Percentiles rank a stretch among this genome's conserved stretches.
phyloP scores from a whole-genome alignment of 2,888 invertebrate genomes.

The Drosophila vallismaia region DNA sequence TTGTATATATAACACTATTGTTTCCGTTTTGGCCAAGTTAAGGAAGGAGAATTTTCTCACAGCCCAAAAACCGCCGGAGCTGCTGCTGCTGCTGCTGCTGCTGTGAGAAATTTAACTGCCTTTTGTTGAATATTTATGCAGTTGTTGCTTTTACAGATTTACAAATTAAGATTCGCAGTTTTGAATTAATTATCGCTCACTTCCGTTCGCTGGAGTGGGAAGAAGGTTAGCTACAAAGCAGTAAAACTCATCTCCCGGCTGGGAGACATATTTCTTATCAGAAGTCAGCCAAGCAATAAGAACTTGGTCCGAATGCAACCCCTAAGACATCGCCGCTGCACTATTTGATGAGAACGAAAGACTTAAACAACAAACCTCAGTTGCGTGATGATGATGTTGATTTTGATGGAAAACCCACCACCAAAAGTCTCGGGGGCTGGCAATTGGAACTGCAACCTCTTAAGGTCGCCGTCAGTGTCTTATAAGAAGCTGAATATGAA shows the following conservation, averaged over 20 bases:
- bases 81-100: conserved; percentile 29
- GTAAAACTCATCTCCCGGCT: conserved; percentile 54
- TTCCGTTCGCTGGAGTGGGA: conserved; percentile 55
- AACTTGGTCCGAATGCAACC: conserved; percentile 28
- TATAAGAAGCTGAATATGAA: conserved; percentile 78
- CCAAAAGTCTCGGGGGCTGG: conserved; percentile 49
- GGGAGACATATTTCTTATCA: conserved; percentile 62
- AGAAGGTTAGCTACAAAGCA: conserved; percentile 23
- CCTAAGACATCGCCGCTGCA: conserved; percentile 26
- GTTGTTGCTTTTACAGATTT: conserved; percentile 64
- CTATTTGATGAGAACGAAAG: conserved; percentile 60
- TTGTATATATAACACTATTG: conserved; percentile 59
- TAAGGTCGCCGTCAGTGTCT: conserved; percentile 59
- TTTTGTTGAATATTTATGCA: conserved; percentile 73
- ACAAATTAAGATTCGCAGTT: conserved; percentile 73
- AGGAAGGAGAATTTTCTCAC: conserved; percentile 75
- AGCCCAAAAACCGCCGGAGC: conserved; percentile 67
- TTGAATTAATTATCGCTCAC: conserved; percentile 75
- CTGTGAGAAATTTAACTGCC: conserved; percentile 64
- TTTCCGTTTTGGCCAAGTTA: conserved; percentile 58
- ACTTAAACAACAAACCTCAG: conserved; percentile 70
- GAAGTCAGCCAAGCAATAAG: conserved; percentile 47
- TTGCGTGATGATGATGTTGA: conserved; percentile 60
- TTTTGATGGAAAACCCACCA: conserved; percentile 61
- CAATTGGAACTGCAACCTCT: conserved; percentile 70